These are phyloP conservation scores for Drosophila algonquin DNA, from an alignment of 2,888 invertebrate species.

Conservation along the genomic window DNA sequence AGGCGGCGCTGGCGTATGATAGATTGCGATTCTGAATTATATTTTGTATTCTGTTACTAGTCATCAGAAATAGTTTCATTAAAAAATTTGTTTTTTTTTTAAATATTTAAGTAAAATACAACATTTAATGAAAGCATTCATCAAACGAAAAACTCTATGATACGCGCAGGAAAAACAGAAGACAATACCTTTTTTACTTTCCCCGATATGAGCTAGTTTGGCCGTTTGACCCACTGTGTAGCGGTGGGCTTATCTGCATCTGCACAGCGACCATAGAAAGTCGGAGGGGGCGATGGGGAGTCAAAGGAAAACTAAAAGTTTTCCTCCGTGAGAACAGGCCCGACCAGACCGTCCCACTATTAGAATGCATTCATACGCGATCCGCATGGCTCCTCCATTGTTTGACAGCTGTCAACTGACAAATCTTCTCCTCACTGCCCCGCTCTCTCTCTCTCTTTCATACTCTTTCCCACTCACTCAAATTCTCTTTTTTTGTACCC, in stretches of 20 bases:
- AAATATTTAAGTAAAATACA: no score
- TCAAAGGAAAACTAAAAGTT: slow-evolving; percentile 46
- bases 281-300: slow-evolving; percentile 31
- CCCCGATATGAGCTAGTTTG: no score
- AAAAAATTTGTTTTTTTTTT: no score
- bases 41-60: no score
- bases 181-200: no score
- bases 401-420: slow-evolving; percentile 44
- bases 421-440: neutral
- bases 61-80: no score
- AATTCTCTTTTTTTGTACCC: neutral
- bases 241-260: slow-evolving; percentile 39
- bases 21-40: no score
- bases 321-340: slow-evolving; percentile 20
- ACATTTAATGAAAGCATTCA: no score
- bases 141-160: no score
- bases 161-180: no score
- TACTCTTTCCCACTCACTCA: neutral
- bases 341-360: slow-evolving; percentile 26
- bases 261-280: slow-evolving; percentile 22
- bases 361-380: slow-evolving; percentile 61
- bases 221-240: no score
- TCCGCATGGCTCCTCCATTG: slow-evolving; percentile 41
- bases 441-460: neutral
- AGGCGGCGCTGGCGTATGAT: no score